phyloP scores from a whole-genome alignment of 2,888 invertebrate species.

The Trypoxylon attenuatum region DNA sequence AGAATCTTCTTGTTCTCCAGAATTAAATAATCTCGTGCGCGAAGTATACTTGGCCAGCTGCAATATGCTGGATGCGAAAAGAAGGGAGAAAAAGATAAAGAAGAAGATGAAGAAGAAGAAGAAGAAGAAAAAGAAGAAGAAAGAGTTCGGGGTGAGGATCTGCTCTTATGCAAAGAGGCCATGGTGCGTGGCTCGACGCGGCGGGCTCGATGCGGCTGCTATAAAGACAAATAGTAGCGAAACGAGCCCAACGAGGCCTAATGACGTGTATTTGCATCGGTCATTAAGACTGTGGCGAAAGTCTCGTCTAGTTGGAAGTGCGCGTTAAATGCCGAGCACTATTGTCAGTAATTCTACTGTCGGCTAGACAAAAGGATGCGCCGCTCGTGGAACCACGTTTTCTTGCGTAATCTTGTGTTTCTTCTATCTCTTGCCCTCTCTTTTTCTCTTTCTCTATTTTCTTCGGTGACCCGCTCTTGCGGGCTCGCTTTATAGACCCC shows the following conservation, averaged over 20 bases:
- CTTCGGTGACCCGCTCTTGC: background rate
- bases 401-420: slow-evolving; percentile 37
- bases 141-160: slow-evolving; percentile 5
- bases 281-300: slow-evolving; percentile 54
- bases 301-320: slow-evolving; percentile 22
- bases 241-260: slow-evolving; percentile 63
- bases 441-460: slow-evolving; percentile 5
- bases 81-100: too few relatives aligned
- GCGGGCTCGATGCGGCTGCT: slow-evolving; percentile 41
- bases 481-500: background rate
- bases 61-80: too few relatives aligned
- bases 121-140: too few relatives aligned
- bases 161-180: slow-evolving; percentile 16
- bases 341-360: slow-evolving; percentile 37
- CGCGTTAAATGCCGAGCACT: slow-evolving; percentile 6
- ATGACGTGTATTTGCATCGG: slow-evolving; percentile 60
- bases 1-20: too few relatives aligned
- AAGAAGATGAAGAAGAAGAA: too few relatives aligned
- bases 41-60: too few relatives aligned
- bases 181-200: too few relatives aligned
- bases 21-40: too few relatives aligned
- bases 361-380: slow-evolving; percentile 43
- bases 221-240: slow-evolving; percentile 61
- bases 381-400: slow-evolving; percentile 39
- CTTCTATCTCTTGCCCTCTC: slow-evolving; percentile 5